Base-by-base conservation (phyloP, 2,113 vertebrate genomes). In the Microtus ochrogaster region DNA sequence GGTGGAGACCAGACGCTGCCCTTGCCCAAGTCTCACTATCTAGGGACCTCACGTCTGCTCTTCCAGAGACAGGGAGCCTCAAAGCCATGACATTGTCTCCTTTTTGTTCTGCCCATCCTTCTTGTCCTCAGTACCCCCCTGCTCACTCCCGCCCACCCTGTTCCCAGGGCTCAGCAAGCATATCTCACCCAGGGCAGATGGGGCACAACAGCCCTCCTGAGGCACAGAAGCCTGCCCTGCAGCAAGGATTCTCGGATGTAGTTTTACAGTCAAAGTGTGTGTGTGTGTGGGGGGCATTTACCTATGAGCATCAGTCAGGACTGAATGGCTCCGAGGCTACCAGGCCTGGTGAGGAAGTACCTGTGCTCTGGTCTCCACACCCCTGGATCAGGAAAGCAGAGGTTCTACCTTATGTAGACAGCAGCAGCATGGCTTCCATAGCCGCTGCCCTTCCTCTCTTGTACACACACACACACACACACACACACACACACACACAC, bases 51-150 rank as follows among this genome's bases (percentile, higher is more conserved):
- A 22, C 5, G 36, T n/a, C 73, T 36, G 41, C 24, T 70, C 36
- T 52, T 72, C 36, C 94, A 58, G 84, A 72, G 65, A 58, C 2
- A 28, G 11, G 24, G 47, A 65, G 36, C 7, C 12, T 30, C 7
- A 8, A 47, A 30, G 19, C 47, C 6, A 0, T 3, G 26, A 8
- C 33, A 2, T 4, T 52, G 9, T 49, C 49, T 63, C 30, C 2
- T 5, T 2, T 4, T 21, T 47, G 61, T 41, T 41, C 11, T 70
- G 36, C 19, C 36, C 21, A 22, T 24, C 16, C 52, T 47, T 21
- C 61, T 10, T 44, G 4, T 6, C 12, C 16, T 22, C 13, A 28
- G 11, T 16, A 26, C 6, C 36, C 4, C 13, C 5, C 4, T 55
- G 24, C 14, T 49, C 5, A 39, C 17, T 19, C 47, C 22, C 36